A percentile compares a stretch with the other conserved stretches of the same genome.
These are phyloP conservation scores for Ammodytes marinus DNA, from an alignment of 2,113 vertebrate genomes.

Conservation along the genomic window DNA sequence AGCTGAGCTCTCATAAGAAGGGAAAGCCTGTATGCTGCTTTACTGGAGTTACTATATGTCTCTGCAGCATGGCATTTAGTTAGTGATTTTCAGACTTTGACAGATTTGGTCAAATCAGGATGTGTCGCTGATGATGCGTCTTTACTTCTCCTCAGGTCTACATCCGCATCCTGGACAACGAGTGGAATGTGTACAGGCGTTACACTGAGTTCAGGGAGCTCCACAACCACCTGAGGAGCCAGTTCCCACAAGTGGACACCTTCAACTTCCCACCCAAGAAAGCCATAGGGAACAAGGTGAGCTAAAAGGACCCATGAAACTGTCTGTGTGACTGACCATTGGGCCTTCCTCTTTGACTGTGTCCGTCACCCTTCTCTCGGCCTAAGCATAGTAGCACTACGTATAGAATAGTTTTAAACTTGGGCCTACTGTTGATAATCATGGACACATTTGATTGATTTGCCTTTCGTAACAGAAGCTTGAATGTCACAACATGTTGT, in stretches of 20 bases:
- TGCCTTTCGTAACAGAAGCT: neutral
- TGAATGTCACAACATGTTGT: neutral
- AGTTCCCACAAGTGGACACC: conserved; percentile 92
- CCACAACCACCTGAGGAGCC: conserved; percentile 90
- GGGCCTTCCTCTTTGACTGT: neutral
- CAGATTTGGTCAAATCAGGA: neutral
- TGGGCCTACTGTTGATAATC: neutral
- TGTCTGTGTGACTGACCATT: neutral
- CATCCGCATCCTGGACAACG: conserved; percentile 96
- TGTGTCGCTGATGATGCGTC: neutral
- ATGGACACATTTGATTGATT: neutral
- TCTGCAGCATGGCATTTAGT: neutral
- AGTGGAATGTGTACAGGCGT: conserved; percentile 98
- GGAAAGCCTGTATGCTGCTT: neutral
- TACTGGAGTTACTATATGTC: neutral
- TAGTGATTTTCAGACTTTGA: neutral
- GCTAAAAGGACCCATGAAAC: neutral
- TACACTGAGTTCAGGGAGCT: conserved; percentile 94
- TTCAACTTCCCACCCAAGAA: conserved; percentile 98
- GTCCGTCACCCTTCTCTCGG: neutral
- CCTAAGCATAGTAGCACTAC: too few species aligned
- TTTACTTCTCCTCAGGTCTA: conserved; percentile 87
- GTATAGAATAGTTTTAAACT: too few species aligned
- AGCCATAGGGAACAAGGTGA: conserved; percentile 99
- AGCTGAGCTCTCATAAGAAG: neutral